Evolutionary conservation across 2,113 vertebrate genomes (phyloP).

Genomic region (Etheostoma cragini): DNA sequence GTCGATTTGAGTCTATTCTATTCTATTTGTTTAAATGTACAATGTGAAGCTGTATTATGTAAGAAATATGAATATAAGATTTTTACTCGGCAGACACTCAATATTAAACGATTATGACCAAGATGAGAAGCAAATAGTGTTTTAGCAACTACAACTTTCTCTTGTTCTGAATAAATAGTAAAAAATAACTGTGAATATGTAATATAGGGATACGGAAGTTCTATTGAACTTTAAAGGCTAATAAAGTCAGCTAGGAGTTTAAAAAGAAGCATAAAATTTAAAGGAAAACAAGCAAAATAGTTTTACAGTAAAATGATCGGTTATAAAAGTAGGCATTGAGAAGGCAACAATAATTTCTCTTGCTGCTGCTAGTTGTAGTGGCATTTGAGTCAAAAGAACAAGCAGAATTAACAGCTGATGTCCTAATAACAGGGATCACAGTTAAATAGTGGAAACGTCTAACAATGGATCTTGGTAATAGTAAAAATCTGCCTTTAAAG

Average conservation of each 20-base stretch:
- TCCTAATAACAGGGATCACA: slow-evolving; percentile 77
- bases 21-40: neutral
- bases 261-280: slow-evolving; percentile 18
- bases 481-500: slow-evolving; percentile 70
- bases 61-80: slow-evolving; percentile 27
- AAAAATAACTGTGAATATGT: slow-evolving; percentile 13
- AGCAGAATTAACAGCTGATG: slow-evolving; percentile 64
- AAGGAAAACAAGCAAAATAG: slow-evolving; percentile 38
- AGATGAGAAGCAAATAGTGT: neutral
- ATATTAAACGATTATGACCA: slow-evolving; percentile 15
- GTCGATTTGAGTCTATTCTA: neutral
- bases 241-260: slow-evolving; percentile 30
- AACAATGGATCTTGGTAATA: slow-evolving; percentile 73
- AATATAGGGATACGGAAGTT: slow-evolving; percentile 19
- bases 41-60: slow-evolving; percentile 10
- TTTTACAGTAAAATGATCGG: slow-evolving; percentile 46
- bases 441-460: slow-evolving; percentile 68
- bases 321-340: slow-evolving; percentile 42
- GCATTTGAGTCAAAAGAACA: slow-evolving; percentile 46
- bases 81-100: slow-evolving; percentile 18
- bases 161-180: slow-evolving; percentile 2
- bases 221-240: slow-evolving; percentile 39
- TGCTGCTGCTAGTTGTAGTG: slow-evolving; percentile 28
- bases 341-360: slow-evolving; percentile 42
- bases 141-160: slow-evolving; percentile 2